phyloP scores from a whole-genome alignment of 2,797 vertebrate species.

The Odontamblyopus lacepedii region DNA sequence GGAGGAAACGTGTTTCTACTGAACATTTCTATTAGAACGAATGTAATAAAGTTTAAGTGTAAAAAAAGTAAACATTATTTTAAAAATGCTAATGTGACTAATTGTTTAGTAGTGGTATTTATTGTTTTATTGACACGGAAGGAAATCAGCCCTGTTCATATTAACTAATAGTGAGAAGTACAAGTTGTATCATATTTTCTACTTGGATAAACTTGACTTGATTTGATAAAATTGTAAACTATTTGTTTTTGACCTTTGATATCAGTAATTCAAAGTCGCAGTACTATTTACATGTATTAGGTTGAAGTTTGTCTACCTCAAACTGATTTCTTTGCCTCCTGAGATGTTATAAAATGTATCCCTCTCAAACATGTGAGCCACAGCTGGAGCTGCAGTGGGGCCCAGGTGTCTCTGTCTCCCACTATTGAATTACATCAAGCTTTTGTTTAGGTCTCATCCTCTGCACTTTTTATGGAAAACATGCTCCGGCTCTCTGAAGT shows the following conservation, averaged over 20 bases:
- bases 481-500: not conserved
- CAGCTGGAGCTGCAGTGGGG: slow-evolving; percentile 45
- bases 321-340: not conserved
- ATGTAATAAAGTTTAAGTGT: too few species aligned
- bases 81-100: too few species aligned
- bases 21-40: too few species aligned
- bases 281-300: not conserved
- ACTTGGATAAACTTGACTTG: too few species aligned
- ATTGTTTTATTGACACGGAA: not conserved
- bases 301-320: not conserved
- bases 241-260: too few species aligned
- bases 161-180: too few species aligned
- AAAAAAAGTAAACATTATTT: too few species aligned
- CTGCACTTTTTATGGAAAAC: slow-evolving; percentile 18
- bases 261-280: too few species aligned
- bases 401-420: slow-evolving; percentile 53
- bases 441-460: slow-evolving; percentile 29
- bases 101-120: not conserved
- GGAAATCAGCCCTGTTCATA: not conserved
- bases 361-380: slow-evolving; percentile 17
- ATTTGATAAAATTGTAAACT: too few species aligned
- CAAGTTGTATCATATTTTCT: too few species aligned
- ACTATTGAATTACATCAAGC: slow-evolving; percentile 23
- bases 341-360: slow-evolving; percentile 21
- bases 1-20: too few species aligned